Evolutionary conservation across 2,888 invertebrate genomes (phyloP).

Genomic region (Deilephila elpenor): DNA sequence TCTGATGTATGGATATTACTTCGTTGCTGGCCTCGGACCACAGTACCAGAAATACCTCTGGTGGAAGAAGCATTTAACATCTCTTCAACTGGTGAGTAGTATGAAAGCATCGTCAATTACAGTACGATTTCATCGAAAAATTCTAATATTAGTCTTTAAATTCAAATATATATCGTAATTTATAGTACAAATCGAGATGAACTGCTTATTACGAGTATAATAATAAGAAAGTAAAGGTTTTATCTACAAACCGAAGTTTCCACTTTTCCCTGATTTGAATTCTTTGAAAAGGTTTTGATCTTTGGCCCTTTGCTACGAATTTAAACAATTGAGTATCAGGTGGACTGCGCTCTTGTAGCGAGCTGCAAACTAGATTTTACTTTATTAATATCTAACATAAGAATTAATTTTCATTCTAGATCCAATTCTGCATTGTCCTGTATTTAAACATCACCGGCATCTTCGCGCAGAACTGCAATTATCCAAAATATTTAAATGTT

Average conservation of each 20-base stretch:
- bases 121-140: neutral
- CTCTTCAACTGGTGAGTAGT: slow-evolving; percentile 90
- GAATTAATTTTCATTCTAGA: slow-evolving; percentile 66
- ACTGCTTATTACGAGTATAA: too few species aligned
- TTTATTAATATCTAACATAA: neutral
- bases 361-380: neutral
- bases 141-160: too few species aligned
- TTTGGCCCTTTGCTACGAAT: too few species aligned
- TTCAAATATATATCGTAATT: too few species aligned
- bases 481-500: slow-evolving; percentile 85
- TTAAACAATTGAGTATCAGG: too few species aligned
- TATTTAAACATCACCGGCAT: slow-evolving; percentile 85
- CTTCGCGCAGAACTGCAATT: slow-evolving; percentile 84
- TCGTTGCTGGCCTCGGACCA: slow-evolving; percentile 93
- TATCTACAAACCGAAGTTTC: too few species aligned
- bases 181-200: too few species aligned
- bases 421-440: slow-evolving; percentile 88
- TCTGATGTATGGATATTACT: slow-evolving; percentile 95
- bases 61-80: slow-evolving; percentile 97
- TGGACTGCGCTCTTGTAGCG: too few species aligned
- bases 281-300: too few species aligned
- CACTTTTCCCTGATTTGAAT: too few species aligned
- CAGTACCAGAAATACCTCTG: slow-evolving; percentile 93
- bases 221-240: too few species aligned
- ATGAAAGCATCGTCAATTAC: neutral